Conservation (phyloP, 2,113 vertebrate genomes). For the Psephotus haematonotus region DNA sequence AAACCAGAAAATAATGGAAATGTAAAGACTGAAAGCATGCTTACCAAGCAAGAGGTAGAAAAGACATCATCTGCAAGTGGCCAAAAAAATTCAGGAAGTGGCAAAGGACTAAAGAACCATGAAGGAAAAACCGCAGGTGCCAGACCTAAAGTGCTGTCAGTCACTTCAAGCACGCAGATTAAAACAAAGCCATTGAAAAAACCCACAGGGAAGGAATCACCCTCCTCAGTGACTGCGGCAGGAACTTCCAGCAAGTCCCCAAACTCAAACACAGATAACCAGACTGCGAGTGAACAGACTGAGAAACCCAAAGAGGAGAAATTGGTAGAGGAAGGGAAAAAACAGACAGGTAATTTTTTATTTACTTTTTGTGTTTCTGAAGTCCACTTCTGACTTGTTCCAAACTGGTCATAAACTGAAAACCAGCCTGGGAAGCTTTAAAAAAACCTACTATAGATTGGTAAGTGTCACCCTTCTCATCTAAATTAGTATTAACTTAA, state of each 20-base stretch:
- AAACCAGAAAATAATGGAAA: conserved; percentile 79
- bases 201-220: conserved; percentile 70
- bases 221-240: conserved; percentile 28
- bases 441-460: conserved; percentile 4
- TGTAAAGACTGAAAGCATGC: conserved; percentile 66
- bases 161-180: conserved; percentile 66
- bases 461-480: not conserved
- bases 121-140: conserved; percentile 83
- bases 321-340: conserved; percentile 56
- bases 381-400: not conserved
- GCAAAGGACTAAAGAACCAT: conserved; percentile 73
- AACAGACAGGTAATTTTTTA: conserved; percentile 38
- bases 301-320: conserved; percentile 67
- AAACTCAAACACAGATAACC: conserved; percentile 59
- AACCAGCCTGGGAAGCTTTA: not conserved
- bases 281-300: conserved; percentile 18
- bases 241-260: conserved; percentile 56
- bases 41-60: conserved; percentile 70
- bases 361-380: not conserved
- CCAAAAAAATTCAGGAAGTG: conserved; percentile 72
- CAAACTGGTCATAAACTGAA: not conserved
- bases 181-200: conserved; percentile 79
- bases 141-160: conserved; percentile 83
- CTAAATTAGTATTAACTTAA: not conserved
- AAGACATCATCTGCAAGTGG: conserved; percentile 68